A percentile compares a stretch with the other conserved stretches of the same genome.
phyloP scores from a whole-genome alignment of 1,140 invertebrate genomes.

The Sipha flava region DNA sequence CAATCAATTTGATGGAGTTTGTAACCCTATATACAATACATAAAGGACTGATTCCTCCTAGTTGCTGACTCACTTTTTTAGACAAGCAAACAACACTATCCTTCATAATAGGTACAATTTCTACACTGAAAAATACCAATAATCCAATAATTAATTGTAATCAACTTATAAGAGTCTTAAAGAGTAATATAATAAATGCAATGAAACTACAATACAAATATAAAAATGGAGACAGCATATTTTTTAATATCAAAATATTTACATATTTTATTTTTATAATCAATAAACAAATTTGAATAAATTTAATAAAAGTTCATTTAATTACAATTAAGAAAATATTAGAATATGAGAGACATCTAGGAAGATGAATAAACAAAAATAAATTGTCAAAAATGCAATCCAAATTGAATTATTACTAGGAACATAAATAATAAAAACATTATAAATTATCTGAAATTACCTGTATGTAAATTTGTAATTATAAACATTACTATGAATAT shows the following conservation, averaged over 20 bases:
- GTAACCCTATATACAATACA: conserved; percentile 85
- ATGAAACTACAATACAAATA: not conserved
- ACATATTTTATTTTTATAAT: no score
- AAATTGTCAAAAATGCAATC: no score
- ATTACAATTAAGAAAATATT: no score
- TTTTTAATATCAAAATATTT: no score
- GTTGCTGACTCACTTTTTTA: conserved; percentile 72
- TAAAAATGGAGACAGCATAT: no score
- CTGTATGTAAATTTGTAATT: conserved; percentile 90
- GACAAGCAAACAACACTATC: conserved; percentile 92
- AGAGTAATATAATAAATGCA: not conserved
- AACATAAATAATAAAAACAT: no score
- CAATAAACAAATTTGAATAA: no score
- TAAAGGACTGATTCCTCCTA: conserved; percentile 87
- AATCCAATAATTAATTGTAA: conserved; percentile 22
- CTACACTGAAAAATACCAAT: conserved; percentile 60
- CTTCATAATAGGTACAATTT: conserved; percentile 94
- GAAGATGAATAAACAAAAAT: no score
- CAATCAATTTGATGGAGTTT: conserved; percentile 83
- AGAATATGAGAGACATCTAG: no score
- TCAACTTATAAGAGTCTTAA: not conserved
- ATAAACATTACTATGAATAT: conserved; percentile 91
- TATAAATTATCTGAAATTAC: conserved; percentile 39
- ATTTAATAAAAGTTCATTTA: no score
- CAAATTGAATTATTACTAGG: no score